Base-by-base conservation (phyloP, 2,888 invertebrate species). In the Hirudinaria manillensis region DNA sequence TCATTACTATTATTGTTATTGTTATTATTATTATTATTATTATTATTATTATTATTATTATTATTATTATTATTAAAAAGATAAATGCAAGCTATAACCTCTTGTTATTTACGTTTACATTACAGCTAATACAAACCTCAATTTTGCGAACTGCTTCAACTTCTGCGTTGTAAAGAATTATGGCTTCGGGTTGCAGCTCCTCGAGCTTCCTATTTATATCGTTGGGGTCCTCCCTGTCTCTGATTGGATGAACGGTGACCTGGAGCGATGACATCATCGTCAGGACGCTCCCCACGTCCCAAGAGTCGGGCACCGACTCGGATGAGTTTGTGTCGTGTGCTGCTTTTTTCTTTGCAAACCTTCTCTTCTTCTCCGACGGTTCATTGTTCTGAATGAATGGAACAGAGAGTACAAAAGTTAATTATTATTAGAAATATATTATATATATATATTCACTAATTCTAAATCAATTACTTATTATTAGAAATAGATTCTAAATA, bases 101-200 rank as follows among this genome's bases (percentile, higher is more conserved):
- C n/a, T n/a, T n/a, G n/a, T n/a, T n/a, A n/a, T n/a, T n/a, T n/a
- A n/a, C n/a, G n/a, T n/a, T 53, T 53, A 21, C 53, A 53, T 53
- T 53, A n/a, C n/a, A n/a, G n/a, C n/a, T 67, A 13, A 2, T 38
- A n/a, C 79, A 77, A 78, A 93, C 89, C 88, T 98, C 98, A 76
- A 98, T 89, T 85, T 94, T 93, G 34, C 98, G 87, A 13, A 97
- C 91, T 32, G 93, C 91, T 0, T 91, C 89, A 79, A 97, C 89
- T 82, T 95, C 93, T 74, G 90, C 89, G 82, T 94, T 93, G 85
- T 97, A 97, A 87, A 98, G 89, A 45, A 98, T 88, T 0, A 98
- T 89, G 85, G 91, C 93, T 80, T 89, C 89, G 0, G 98, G 97
- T 79, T 86, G 82, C 10, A 87, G 87, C 65, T 89, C 88, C 67